A percentile compares a stretch with the other conserved stretches of the same genome.
Evolutionary conservation across 2,888 invertebrate species (phyloP).

Genomic region (Cylindroiulus punctatus): DNA sequence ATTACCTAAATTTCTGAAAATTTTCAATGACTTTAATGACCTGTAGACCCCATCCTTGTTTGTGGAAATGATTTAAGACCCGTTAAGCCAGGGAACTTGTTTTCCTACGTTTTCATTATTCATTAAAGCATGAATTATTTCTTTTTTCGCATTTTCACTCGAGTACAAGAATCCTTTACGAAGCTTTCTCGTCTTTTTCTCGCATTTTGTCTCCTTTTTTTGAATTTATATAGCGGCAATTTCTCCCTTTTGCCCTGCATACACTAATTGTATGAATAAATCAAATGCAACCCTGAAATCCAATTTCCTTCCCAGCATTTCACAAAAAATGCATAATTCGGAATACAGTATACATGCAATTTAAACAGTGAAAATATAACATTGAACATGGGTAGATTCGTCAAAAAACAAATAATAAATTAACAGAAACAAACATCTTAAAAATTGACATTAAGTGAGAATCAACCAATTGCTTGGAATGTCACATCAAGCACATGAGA

Average conservation of each 20-base stretch:
- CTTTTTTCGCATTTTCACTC: background rate
- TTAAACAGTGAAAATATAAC: too few species aligned
- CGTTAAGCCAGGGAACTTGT: background rate
- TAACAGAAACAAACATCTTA: too few species aligned
- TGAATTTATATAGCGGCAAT: background rate
- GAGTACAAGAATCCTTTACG: background rate
- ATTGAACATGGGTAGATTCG: too few species aligned
- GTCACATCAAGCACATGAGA: too few species aligned
- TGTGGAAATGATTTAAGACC: background rate
- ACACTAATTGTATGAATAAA: constrained; percentile 10
- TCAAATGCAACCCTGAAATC: background rate
- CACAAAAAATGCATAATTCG: background rate
- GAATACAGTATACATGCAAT: too few species aligned
- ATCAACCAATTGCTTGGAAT: too few species aligned
- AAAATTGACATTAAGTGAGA: too few species aligned
- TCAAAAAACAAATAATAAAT: too few species aligned
- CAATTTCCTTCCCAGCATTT: constrained; percentile 2
- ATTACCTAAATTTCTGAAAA: background rate
- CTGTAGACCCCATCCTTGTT: background rate
- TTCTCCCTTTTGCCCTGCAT: background rate
- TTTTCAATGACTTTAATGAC: background rate
- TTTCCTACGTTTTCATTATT: background rate
- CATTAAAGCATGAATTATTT: background rate
- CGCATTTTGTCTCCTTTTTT: background rate
- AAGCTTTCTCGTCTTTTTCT: background rate